These are phyloP conservation scores for Parnassius apollo DNA, from an alignment of 2,888 invertebrate species.

Conservation along the genomic window DNA sequence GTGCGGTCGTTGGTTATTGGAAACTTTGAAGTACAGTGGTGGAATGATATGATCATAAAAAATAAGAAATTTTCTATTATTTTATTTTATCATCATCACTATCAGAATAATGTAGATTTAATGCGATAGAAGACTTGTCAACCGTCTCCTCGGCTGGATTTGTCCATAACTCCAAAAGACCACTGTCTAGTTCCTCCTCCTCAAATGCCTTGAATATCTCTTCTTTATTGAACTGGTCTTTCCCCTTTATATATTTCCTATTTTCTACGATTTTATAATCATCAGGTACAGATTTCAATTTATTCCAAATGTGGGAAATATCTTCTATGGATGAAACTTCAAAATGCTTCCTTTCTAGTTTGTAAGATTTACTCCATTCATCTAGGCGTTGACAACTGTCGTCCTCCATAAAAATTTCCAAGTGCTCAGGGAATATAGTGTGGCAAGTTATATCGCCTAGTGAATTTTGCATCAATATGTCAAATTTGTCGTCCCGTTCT, in stretches of 20 bases:
- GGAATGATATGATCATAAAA: no score
- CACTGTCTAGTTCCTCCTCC: constrained; percentile 56
- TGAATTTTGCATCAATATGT: constrained; percentile 61
- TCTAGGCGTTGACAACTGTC: constrained; percentile 51
- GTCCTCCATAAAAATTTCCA: constrained; percentile 54
- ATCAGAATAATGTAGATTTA: constrained; percentile 36
- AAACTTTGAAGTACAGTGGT: no score
- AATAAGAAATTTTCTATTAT: not conserved
- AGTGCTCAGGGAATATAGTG: constrained; percentile 53
- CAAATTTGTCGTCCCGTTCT: constrained; percentile 52
- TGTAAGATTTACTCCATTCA: constrained; percentile 56
- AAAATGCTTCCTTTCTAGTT: constrained; percentile 42
- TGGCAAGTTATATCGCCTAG: constrained; percentile 68
- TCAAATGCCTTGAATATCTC: constrained; percentile 56
- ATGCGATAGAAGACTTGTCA: constrained; percentile 29
- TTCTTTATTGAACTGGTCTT: constrained; percentile 46
- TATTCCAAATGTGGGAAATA: constrained; percentile 52
- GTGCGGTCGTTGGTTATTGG: no score
- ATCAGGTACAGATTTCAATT: constrained; percentile 52
- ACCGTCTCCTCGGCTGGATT: constrained; percentile 33
- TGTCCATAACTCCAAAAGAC: constrained; percentile 59
- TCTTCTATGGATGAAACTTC: constrained; percentile 53
- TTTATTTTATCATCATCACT: constrained; percentile 34
- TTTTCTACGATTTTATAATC: constrained; percentile 43
- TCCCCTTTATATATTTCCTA: constrained; percentile 15